Conservation (phyloP, 2,113 vertebrate genomes). For the Prochilodus magdalenae region DNA sequence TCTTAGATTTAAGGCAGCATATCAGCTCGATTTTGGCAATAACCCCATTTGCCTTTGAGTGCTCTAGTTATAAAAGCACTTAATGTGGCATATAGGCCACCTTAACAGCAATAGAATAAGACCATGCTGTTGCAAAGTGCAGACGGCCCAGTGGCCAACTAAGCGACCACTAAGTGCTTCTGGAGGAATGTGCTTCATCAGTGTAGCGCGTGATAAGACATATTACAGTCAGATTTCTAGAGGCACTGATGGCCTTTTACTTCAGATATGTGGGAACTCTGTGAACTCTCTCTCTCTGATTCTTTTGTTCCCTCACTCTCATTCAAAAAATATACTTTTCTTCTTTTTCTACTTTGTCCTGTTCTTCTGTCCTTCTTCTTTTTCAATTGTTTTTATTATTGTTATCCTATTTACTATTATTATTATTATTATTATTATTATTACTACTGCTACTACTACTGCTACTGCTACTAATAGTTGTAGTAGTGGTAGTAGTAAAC, state of each 20-base stretch:
- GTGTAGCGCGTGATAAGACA: conserved; percentile 34
- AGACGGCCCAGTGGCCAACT: conserved; percentile 24
- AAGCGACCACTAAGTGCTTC: conserved; percentile 31
- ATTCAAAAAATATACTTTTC: too few species aligned
- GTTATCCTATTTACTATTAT: too few species aligned
- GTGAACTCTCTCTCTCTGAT: background rate
- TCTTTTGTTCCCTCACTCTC: background rate
- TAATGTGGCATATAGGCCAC: conserved; percentile 7
- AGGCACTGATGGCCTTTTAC: conserved; percentile 27
- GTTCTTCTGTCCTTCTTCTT: too few species aligned
- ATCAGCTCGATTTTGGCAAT: background rate
- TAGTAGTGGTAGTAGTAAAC: too few species aligned
- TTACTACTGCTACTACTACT: too few species aligned
- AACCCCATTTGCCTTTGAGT: background rate
- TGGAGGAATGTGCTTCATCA: conserved; percentile 51
- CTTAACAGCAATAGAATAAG: background rate
- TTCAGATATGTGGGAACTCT: background rate
- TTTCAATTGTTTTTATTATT: too few species aligned
- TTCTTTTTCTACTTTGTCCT: too few species aligned
- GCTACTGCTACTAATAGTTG: too few species aligned
- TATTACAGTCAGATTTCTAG: background rate
- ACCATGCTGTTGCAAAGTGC: conserved; percentile 56
- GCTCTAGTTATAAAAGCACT: conserved; percentile 18
- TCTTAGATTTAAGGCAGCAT: background rate
- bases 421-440: too few species aligned